These are phyloP conservation scores for Bradysia coprophila DNA, from an alignment of 1,140 invertebrate genomes.

Conservation along the genomic window DNA sequence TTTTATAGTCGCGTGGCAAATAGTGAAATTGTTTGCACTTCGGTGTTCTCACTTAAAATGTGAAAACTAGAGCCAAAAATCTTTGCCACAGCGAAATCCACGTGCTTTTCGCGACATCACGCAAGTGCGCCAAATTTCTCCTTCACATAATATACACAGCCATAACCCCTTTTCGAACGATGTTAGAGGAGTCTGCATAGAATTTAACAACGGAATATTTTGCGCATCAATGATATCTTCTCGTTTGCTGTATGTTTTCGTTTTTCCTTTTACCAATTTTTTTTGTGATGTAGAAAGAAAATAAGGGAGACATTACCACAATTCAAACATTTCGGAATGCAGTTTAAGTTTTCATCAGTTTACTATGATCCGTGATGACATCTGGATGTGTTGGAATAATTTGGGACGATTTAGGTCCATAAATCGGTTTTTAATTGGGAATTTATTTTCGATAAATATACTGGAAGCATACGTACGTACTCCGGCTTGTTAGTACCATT, in stretches of 20 bases:
- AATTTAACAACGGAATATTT: not conserved
- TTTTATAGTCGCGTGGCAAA: no score
- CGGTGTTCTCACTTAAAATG: no score
- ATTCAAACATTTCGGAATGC: conserved; percentile 1
- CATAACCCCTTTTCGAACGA: not conserved
- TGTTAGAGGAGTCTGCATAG: not conserved
- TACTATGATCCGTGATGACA: conserved; percentile 1
- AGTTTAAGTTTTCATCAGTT: conserved; percentile 3
- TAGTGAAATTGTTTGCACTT: no score
- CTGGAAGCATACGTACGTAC: no score
- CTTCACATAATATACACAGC: not conserved
- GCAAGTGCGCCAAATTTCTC: not conserved
- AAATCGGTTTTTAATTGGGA: not conserved
- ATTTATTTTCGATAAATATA: not conserved
- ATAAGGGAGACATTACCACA: not conserved
- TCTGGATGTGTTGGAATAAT: conserved; percentile 1
- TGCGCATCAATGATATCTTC: not conserved
- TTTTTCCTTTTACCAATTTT: no score
- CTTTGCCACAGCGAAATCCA: no score
- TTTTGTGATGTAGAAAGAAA: not conserved
- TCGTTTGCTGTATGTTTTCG: not conserved
- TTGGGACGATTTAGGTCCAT: not conserved
- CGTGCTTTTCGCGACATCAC: not conserved
- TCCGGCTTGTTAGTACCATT: no score
- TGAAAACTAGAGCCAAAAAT: no score